These are phyloP conservation scores for Solenopsis fugax DNA, from an alignment of 1,140 invertebrate species.

Conservation along the genomic window DNA sequence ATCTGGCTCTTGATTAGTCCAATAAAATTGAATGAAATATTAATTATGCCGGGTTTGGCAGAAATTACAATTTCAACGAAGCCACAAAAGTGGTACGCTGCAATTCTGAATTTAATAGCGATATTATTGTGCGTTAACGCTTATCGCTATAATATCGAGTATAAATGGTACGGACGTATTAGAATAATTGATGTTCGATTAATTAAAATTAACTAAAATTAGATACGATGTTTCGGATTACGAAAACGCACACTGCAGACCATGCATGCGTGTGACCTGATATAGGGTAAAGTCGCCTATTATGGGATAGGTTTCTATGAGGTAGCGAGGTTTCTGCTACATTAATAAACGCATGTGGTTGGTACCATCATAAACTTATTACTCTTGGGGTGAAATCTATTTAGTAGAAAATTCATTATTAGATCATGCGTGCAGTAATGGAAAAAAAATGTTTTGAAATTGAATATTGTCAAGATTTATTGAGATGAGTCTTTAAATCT, in stretches of 20 bases:
- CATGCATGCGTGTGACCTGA: no score
- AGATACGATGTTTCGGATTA: background rate
- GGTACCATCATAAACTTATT: no score
- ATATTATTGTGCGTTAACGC: background rate
- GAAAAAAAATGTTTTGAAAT: no score
- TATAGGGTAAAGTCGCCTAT: no score
- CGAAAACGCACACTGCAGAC: background rate
- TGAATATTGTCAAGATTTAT: no score
- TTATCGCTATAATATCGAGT: background rate
- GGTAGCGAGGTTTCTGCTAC: no score
- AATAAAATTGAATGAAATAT: background rate
- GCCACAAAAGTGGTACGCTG: background rate
- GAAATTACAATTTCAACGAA: constrained; percentile 32
- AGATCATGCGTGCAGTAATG: no score
- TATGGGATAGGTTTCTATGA: no score
- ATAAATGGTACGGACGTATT: background rate
- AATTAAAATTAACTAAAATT: constrained; percentile 4
- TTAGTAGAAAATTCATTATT: no score
- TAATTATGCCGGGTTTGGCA: constrained; percentile 18
- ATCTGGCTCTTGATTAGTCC: background rate
- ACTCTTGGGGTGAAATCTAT: no score
- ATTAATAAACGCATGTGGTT: no score
- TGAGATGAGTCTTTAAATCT: no score
- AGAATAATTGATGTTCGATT: constrained; percentile 5
- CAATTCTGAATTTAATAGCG: constrained; percentile 40